Base-by-base conservation (phyloP, 2,888 invertebrate genomes). In the Cremastobaeus sp. region DNA sequence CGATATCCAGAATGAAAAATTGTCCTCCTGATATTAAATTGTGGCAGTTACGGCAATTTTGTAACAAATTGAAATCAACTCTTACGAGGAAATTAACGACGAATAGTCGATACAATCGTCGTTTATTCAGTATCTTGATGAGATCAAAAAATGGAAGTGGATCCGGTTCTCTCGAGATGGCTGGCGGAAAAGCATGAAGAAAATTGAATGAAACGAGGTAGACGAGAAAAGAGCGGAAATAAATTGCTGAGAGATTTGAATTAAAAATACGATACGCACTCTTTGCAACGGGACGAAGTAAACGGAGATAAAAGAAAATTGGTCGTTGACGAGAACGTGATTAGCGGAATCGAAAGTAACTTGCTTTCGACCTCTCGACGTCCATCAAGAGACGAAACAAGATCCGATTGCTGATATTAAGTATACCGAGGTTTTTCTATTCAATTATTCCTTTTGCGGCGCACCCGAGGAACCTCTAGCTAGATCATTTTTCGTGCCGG, bases 181-280 rank as follows among this genome's bases (percentile, higher is more conserved):
- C 43, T 6, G 12, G 14, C 47, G 48, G 69, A 52, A 62, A 54
- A 60, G 32, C 65, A 47, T 47, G n/a, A 57, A 69, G 66, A 74
- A 74, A 74, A 74, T 74, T 64, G 54, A 74, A 69, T 74, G 65
- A 69, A 74, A 52, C 57, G 68, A 52, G 73, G 68, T 60, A 73
- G 65, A 57, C 59, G 45, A 70, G 69, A 60, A 45, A 43, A 39
- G 64, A 69, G 62, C 59, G 76, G 71, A 75, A 75, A 77, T 76
- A 77, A 77, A 65, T 66, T 66, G 71, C 73, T 57, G 66, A 62
- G 70, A 76, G 76, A 73, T 64, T 52, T 74, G 73, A 77, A 82
- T 79, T 79, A 80, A 80, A 82, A 79, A 79, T 77, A 77, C 77
- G 78, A 80, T 79, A 77, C 64, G 77, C 73, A 76, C 71, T 48